These are phyloP conservation scores for Cotesia vestalis DNA, from an alignment of 1,140 invertebrate genomes.

Conservation along the genomic window DNA sequence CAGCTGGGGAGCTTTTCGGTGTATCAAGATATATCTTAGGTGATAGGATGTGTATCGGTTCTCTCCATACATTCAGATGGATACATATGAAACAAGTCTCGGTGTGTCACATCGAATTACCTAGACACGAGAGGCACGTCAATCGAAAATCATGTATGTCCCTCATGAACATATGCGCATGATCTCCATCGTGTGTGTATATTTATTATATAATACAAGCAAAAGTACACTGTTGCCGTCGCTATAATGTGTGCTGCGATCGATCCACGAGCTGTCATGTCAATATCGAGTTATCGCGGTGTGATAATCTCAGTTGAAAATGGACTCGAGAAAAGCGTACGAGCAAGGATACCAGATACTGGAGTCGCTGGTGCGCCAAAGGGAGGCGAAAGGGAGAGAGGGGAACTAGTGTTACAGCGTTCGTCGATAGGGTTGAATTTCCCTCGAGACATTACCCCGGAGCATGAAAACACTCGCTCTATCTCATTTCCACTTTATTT, in stretches of 20 bases:
- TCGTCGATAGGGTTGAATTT: slow-evolving; percentile 38
- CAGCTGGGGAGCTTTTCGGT: slow-evolving; percentile 27
- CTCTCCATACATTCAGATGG: neutral
- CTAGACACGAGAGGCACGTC: slow-evolving; percentile 12
- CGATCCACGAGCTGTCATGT: slow-evolving; percentile 18
- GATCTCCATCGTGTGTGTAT: neutral
- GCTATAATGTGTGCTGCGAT: slow-evolving; percentile 1
- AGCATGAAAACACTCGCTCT: slow-evolving; percentile 26
- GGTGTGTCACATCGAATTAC: slow-evolving; percentile 30
- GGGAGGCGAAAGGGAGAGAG: neutral
- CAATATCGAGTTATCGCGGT: slow-evolving; percentile 28
- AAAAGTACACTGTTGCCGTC: neutral
- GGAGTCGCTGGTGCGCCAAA: neutral
- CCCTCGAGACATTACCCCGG: slow-evolving; percentile 17
- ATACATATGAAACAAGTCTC: slow-evolving; percentile 11
- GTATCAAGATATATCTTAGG: slow-evolving; percentile 30
- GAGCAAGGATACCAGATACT: neutral
- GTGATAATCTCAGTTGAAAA: slow-evolving; percentile 32
- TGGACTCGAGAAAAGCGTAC: slow-evolving; percentile 8
- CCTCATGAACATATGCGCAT: slow-evolving; percentile 11
- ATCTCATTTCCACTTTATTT: neutral
- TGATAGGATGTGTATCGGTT: neutral
- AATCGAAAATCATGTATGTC: slow-evolving; percentile 10
- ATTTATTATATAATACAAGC: neutral
- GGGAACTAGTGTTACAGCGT: slow-evolving; percentile 22